These are phyloP conservation scores for Pipa parva DNA, from an alignment of 2,113 vertebrate genomes.

Conservation along the genomic window DNA sequence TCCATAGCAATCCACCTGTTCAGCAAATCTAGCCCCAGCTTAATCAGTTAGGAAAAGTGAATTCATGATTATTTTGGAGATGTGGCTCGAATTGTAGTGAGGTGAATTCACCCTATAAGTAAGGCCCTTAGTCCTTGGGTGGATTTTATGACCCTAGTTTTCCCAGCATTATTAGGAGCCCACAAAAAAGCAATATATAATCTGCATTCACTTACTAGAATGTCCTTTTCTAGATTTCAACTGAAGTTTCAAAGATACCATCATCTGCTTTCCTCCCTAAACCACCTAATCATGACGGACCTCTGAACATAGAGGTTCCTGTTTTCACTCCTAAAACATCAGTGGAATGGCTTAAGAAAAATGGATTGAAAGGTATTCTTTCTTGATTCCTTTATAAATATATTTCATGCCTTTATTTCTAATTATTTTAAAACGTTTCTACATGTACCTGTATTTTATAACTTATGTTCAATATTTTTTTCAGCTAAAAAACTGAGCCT, in stretches of 20 bases:
- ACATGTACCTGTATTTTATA: no score
- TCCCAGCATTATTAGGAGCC: no score
- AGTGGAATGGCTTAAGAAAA: slow-evolving; percentile 66
- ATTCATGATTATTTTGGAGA: no score
- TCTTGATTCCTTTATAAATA: background rate
- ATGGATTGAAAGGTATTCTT: slow-evolving; percentile 71
- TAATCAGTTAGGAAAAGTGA: no score
- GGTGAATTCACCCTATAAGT: no score
- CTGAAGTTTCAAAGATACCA: slow-evolving; percentile 43
- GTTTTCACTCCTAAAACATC: slow-evolving; percentile 59
- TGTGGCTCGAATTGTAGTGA: no score
- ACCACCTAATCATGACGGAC: slow-evolving; percentile 49
- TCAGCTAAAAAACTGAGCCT: slow-evolving; percentile 72
- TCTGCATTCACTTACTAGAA: no score
- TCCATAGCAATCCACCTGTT: no score
- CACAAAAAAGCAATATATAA: no score
- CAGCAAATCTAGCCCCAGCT: no score
- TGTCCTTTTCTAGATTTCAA: slow-evolving; percentile 53
- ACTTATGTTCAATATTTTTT: slow-evolving; percentile 20
- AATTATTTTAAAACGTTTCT: background rate
- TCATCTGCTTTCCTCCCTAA: slow-evolving; percentile 50
- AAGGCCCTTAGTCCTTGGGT: no score
- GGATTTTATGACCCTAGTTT: no score
- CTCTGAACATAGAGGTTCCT: slow-evolving; percentile 60
- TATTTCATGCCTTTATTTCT: background rate